A percentile compares a stretch with the other conserved stretches of the same genome.
These are phyloP conservation scores for Crossocerus cetratus DNA, from an alignment of 2,888 invertebrate genomes.

Conservation along the genomic window DNA sequence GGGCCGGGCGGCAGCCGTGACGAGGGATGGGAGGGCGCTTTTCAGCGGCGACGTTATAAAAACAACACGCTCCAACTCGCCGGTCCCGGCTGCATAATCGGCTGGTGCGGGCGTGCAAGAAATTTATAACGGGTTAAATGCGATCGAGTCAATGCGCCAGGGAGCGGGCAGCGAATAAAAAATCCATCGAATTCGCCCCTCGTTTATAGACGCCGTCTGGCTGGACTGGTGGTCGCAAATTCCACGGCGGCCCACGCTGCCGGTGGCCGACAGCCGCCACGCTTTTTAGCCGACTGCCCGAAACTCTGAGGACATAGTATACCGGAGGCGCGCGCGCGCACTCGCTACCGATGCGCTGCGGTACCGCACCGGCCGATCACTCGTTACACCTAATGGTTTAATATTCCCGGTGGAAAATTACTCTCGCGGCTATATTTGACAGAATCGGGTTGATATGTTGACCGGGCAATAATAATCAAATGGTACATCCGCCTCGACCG, in stretches of 20 bases:
- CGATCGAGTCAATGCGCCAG: background rate
- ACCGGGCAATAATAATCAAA: slow-evolving; percentile 60
- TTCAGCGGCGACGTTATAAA: no score
- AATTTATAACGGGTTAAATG: slow-evolving; percentile 2
- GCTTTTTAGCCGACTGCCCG: background rate
- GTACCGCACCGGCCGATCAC: slow-evolving; percentile 24
- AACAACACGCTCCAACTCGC: no score
- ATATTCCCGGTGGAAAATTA: slow-evolving; percentile 60
- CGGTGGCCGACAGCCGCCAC: background rate
- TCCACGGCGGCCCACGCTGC: background rate
- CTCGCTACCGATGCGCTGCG: background rate
- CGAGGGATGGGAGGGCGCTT: no score
- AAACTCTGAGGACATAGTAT: background rate
- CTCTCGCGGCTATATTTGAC: slow-evolving; percentile 48
- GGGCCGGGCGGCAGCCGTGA: no score
- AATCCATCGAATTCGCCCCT: background rate
- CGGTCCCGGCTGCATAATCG: background rate
- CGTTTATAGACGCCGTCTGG: background rate
- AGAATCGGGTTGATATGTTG: slow-evolving; percentile 57
- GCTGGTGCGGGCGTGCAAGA: background rate
- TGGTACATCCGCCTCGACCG: slow-evolving; percentile 52
- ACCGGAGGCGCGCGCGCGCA: background rate
- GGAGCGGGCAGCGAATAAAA: background rate
- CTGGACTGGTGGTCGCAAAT: background rate
- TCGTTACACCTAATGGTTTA: slow-evolving; percentile 57